These are phyloP conservation scores for Poecilus cupreus DNA, from an alignment of 2,888 invertebrate genomes.

Conservation along the genomic window DNA sequence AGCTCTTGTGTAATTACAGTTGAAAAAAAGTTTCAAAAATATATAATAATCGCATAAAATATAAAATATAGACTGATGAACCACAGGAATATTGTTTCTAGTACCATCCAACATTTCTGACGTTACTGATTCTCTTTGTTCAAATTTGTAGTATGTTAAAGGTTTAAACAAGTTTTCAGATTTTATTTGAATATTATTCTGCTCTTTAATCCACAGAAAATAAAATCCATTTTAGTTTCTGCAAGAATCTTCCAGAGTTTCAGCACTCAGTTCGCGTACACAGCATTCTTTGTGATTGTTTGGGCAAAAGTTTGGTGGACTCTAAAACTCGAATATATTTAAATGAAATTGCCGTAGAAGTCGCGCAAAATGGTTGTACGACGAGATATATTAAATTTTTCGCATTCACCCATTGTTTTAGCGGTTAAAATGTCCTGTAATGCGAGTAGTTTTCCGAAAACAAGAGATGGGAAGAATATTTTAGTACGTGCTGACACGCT, in stretches of 20 bases:
- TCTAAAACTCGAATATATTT: conserved; percentile 25
- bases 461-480: neutral
- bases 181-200: neutral
- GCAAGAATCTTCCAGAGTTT: neutral
- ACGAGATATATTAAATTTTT: conserved; percentile 28
- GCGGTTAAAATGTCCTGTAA: conserved; percentile 12
- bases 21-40: too few relatives aligned
- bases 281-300: conserved; percentile 12
- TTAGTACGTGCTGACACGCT: neutral
- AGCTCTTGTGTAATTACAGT: too few relatives aligned
- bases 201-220: neutral
- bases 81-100: too few relatives aligned
- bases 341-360: conserved; percentile 23
- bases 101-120: too few relatives aligned
- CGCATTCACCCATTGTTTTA: conserved; percentile 13
- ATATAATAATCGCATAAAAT: too few relatives aligned
- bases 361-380: neutral
- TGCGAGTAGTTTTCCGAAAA: neutral
- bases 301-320: conserved; percentile 2
- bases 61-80: too few relatives aligned
- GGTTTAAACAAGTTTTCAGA: too few relatives aligned
- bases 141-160: too few relatives aligned
- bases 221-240: neutral
- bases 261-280: neutral
- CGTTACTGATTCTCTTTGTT: too few relatives aligned